Evolutionary conservation across 1,140 invertebrate species (phyloP), one percentile per base, ranked within the genome.

Genomic region (Orussus abietinus): DNA sequence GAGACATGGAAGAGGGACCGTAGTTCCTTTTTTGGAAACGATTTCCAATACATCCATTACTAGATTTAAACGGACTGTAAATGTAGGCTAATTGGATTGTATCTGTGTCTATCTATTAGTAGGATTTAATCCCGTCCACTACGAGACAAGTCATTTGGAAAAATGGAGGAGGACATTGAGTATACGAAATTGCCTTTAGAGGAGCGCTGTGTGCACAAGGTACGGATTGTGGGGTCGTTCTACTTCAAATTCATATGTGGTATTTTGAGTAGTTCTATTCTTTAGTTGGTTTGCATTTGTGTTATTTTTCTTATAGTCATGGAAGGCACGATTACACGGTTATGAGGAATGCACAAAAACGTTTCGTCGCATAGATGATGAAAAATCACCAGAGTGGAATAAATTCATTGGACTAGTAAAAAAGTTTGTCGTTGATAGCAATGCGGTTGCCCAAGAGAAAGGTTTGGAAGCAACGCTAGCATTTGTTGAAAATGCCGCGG

Each of bases 361-460:
- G 5, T 96, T 98, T 73, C 77, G 82, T 31, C 80, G 83, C 51
- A 83, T 90, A 45, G 84, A 86, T 45, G 91, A 96, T 75, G 92
- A 96, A 61, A 96, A 96, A 62, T 88, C 88, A 31, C 82, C 90
- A 1, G 93, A 97, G 63, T 97, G 93, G 81, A 85, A 81, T 42
- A 95, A 93, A 69, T 98, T 87, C 74, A 70, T 89, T 1, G 85
- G 88, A 3, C 72, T 96, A n/a, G 80, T 98, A 21, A 96, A 96
- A 62, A 97, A 97, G 69, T 92, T 98, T 80, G 92, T 97, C 0
- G 76, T 81, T 4, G 96, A 98, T 64, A 92, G 85, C 43, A 97
- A 98, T 86, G 93, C 86, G 22, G 82, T 89, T 17, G 93, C 93
- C 1, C 93, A 96, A 71, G 95, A 98, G 66, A 98, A 95, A 77